phyloP scores from a whole-genome alignment of 2,888 invertebrate genomes.

The Dyspetes luteomarginatus region DNA sequence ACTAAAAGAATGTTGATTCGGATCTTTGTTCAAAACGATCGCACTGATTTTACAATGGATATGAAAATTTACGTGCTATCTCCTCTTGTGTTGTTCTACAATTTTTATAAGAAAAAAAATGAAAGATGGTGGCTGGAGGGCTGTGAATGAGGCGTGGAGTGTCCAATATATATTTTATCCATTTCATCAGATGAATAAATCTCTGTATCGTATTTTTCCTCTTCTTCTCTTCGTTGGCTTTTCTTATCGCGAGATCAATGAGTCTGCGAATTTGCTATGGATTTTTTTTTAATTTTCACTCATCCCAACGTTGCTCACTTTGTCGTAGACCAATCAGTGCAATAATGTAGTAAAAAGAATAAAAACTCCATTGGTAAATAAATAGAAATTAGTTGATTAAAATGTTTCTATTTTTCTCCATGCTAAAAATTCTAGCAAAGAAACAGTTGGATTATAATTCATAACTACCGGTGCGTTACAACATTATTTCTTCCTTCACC shows the following conservation, averaged over 20 bases:
- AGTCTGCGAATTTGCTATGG: constrained; percentile 5
- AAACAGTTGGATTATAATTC: neutral
- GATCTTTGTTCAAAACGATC: too few species aligned
- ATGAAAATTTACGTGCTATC: too few species aligned
- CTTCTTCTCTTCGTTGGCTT: neutral
- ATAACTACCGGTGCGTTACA: neutral
- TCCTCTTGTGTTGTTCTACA: too few species aligned
- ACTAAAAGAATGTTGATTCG: too few species aligned
- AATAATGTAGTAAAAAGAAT: neutral
- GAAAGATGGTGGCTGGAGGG: too few species aligned
- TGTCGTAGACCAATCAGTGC: neutral
- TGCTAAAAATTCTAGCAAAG: neutral
- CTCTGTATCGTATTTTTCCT: neutral
- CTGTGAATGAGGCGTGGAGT: too few species aligned
- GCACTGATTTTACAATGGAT: too few species aligned
- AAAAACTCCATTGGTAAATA: neutral
- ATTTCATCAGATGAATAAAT: constrained; percentile 19
- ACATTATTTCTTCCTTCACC: constrained; percentile 6
- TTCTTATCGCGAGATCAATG: constrained; percentile 35
- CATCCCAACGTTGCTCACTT: neutral
- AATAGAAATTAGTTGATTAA: neutral
- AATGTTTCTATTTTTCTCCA: neutral
- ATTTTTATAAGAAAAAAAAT: too few species aligned
- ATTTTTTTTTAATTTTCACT: neutral
- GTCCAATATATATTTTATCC: neutral